Conservation (phyloP, 1,140 invertebrate species). For the Bombus waltoni region DNA sequence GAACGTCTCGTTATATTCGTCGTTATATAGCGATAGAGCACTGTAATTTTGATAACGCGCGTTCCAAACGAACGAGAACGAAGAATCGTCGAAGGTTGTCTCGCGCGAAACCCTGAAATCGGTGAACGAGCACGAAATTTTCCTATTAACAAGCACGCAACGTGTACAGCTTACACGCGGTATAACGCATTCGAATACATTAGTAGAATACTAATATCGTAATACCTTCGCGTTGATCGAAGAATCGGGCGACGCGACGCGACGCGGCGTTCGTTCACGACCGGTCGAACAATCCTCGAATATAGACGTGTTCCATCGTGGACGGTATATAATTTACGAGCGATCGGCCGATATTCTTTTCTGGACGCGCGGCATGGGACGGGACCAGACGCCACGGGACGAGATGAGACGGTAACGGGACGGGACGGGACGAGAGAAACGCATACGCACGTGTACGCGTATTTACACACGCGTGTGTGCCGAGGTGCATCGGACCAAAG, state of each 20-base stretch:
- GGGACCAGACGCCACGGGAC: neutral
- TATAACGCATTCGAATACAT: slow-evolving; percentile 40
- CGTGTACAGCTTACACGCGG: slow-evolving; percentile 21
- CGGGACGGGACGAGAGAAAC: neutral
- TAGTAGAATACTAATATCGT: slow-evolving; percentile 35
- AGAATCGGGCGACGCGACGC: slow-evolving; percentile 20
- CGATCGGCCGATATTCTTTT: slow-evolving; percentile 20
- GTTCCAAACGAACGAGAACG: neutral
- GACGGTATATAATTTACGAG: slow-evolving; percentile 35
- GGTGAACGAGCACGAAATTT: slow-evolving; percentile 41
- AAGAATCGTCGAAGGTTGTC: slow-evolving; percentile 2
- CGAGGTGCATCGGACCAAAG: neutral
- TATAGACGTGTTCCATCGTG: slow-evolving; percentile 45
- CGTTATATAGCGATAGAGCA: neutral
- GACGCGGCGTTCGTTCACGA: neutral
- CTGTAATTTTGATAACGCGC: slow-evolving; percentile 4
- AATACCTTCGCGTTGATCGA: slow-evolving; percentile 14
- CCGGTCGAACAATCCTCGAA: slow-evolving; percentile 33
- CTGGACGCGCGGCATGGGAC: neutral
- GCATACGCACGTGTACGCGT: neutral
- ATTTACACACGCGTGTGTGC: neutral
- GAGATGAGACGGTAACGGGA: neutral
- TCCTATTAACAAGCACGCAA: slow-evolving; percentile 42
- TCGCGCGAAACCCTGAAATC: slow-evolving; percentile 11
- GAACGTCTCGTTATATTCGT: neutral